phyloP scores from a whole-genome alignment of 2,113 vertebrate genomes.

The Colinus virginianus region DNA sequence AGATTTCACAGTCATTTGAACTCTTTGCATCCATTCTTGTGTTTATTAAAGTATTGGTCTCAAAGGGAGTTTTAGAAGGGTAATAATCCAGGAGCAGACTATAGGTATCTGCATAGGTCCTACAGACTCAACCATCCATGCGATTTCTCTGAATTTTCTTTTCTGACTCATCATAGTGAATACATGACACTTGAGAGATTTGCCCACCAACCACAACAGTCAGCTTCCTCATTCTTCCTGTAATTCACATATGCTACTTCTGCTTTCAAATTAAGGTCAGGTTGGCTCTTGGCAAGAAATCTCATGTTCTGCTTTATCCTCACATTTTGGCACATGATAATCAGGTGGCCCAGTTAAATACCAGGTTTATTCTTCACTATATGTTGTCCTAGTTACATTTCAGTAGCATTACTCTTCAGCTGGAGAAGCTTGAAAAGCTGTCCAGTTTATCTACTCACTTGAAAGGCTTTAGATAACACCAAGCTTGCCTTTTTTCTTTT shows the following conservation, averaged over 20 bases:
- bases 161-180: neutral
- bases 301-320: neutral
- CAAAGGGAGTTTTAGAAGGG: neutral
- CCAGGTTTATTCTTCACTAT: neutral
- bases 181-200: neutral
- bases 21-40: neutral
- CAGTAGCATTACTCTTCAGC: neutral
- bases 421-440: neutral
- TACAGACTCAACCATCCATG: neutral
- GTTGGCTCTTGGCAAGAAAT: constrained; percentile 11
- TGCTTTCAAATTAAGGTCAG: constrained; percentile 27
- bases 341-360: neutral
- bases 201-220: neutral
- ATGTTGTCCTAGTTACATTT: neutral
- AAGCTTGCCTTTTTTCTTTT: neutral
- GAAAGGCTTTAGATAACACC: no score
- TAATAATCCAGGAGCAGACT: neutral
- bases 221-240: neutral
- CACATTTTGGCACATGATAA: neutral
- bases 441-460: no score
- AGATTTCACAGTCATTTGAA: neutral
- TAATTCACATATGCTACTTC: neutral
- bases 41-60: neutral
- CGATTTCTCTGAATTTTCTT: neutral
- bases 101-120: neutral